A percentile compares a stretch with the other conserved stretches of the same genome.
phyloP scores from a whole-genome alignment of 1,140 invertebrate genomes.

The Ips typographus region DNA sequence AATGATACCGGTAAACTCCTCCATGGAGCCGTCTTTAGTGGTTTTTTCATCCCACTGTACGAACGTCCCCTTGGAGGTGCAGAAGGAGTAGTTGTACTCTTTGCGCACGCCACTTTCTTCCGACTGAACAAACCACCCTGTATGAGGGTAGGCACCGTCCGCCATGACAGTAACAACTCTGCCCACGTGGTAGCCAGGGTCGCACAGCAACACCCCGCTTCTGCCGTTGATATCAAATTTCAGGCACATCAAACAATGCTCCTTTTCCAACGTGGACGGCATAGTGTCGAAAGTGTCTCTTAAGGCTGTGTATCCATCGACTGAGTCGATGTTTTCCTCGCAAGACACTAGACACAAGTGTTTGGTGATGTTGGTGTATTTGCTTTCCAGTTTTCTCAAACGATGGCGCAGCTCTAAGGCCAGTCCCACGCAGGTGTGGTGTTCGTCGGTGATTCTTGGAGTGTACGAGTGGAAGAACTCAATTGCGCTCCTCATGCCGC shows the following conservation, averaged over 20 bases:
- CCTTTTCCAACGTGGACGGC: conserved; percentile 74
- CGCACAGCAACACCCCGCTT: conserved; percentile 74
- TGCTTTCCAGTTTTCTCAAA: conserved; percentile 58
- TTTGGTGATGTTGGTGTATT: conserved; percentile 65
- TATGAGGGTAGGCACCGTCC: conserved; percentile 81
- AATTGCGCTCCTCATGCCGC: conserved; percentile 60
- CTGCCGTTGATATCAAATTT: conserved; percentile 72
- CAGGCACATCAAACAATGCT: conserved; percentile 83
- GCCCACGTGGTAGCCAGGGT: conserved; percentile 88
- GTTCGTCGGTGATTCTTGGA: conserved; percentile 72
- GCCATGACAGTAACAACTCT: conserved; percentile 84
- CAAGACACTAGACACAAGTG: conserved; percentile 79
- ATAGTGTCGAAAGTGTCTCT: conserved; percentile 59
- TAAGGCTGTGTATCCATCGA: conserved; percentile 65
- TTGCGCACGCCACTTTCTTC: conserved; percentile 72
- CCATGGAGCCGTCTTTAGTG: conserved; percentile 62
- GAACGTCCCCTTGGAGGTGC: conserved; percentile 66
- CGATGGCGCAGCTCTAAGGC: conserved; percentile 74
- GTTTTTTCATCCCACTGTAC: conserved; percentile 80
- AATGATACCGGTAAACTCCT: conserved; percentile 64
- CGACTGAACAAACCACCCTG: conserved; percentile 81
- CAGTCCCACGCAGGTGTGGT: conserved; percentile 87
- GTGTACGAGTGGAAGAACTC: conserved; percentile 69
- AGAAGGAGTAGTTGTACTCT: conserved; percentile 78
- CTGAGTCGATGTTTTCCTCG: conserved; percentile 78